phyloP scores from a whole-genome alignment of 1,140 invertebrate genomes.

The Drosophila tristis region DNA sequence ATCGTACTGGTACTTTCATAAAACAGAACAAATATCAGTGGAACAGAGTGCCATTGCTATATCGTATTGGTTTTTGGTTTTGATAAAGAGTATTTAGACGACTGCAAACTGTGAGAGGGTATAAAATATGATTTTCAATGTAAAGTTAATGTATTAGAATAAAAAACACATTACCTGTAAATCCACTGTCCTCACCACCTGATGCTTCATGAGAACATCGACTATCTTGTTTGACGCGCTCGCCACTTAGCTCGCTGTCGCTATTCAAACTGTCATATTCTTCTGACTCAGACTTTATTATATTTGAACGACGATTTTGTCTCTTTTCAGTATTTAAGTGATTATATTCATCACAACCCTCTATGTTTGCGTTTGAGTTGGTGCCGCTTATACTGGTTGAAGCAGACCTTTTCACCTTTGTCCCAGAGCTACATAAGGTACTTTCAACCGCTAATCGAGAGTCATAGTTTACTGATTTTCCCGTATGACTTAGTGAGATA shows the following conservation, averaged over 20 bases:
- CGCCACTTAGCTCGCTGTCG: constrained; percentile 85
- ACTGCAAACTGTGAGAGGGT: too few species aligned
- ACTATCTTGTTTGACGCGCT: constrained; percentile 11
- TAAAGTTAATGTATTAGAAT: too few species aligned
- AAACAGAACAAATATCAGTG: not conserved
- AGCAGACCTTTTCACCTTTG: constrained; percentile 73
- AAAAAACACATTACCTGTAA: too few species aligned
- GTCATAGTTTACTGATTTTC: constrained; percentile 55
- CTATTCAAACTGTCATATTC: constrained; percentile 87
- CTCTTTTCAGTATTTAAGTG: constrained; percentile 62
- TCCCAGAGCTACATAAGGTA: constrained; percentile 46
- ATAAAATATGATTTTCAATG: too few species aligned
- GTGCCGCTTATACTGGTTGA: constrained; percentile 52
- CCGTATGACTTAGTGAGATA: constrained; percentile 59
- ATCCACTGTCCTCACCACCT: too few species aligned
- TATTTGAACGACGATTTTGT: constrained; percentile 55
- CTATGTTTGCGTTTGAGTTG: constrained; percentile 37
- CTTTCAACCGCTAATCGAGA: constrained; percentile 53
- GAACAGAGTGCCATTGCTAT: not conserved
- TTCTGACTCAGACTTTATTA: constrained; percentile 86
- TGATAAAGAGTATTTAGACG: too few species aligned
- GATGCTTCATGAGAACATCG: too few species aligned
- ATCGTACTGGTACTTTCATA: not conserved
- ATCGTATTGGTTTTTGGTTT: too few species aligned
- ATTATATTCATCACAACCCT: constrained; percentile 43